Base-by-base conservation (phyloP, 2,113 vertebrate species). In the Camelus dromedarius region DNA sequence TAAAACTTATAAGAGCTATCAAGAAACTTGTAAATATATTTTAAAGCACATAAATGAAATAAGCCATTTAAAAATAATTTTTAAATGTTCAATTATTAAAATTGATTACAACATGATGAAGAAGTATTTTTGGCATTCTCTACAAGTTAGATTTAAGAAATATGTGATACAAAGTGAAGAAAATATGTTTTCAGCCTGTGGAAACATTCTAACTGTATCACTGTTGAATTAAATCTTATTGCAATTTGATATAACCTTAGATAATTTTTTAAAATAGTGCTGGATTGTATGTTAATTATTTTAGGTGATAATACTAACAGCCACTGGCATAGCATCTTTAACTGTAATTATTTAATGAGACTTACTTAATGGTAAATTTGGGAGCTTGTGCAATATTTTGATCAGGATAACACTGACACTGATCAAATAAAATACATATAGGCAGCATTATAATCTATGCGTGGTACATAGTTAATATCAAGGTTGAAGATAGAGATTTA, bases 1-100 rank as follows among this genome's bases (percentile, higher is more conserved):
- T 35, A 95, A 97, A 96, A 90, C 89, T 93, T 82, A 77, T 89
- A 93, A 96, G 62, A 96, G 76, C 64, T 88, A 11, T 69, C 92
- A 0, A 1, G 75, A 54, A 60, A n/a, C 46, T 66, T 18, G 30
- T 75, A 97, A 97, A 93, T 92, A 67, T 69, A 66, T 70, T 96
- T 81, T 83, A 24, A 97, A 97, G 62, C 76, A 89, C 72, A 67
- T 58, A 70, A 56, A 32, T 73, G 81, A 58, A 97, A 93, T 73
- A 32, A 89, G 24, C 58, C 2, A 66, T 60, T 86, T 87, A 38
- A 75, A 75, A 72, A 93, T 96, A 50, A 46, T 26, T 90, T 50
- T 67, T 66, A 94, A 24, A 56, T 92, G 73, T 54, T 97, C 96
- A 75, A 30, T 89, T 64, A 77, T 97, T 86, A 64, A 58, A 92